Conservation (phyloP, 2,797 vertebrate species). For the Otus scops region DNA sequence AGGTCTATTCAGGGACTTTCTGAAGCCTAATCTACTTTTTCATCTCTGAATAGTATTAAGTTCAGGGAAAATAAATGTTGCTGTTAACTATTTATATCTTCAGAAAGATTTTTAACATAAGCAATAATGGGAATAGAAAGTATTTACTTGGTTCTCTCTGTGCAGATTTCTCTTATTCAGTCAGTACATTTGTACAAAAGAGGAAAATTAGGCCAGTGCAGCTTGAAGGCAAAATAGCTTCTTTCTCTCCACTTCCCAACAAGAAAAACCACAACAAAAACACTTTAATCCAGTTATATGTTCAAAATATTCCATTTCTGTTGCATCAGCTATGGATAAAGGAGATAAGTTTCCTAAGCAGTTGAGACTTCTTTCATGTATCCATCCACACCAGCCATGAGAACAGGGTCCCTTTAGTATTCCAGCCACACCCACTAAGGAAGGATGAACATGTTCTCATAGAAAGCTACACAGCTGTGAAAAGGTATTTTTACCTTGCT, state of each 20-base stretch:
- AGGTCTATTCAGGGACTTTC: constrained; percentile 3
- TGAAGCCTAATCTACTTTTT: neutral
- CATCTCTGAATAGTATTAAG: neutral
- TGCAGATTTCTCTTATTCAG: neutral
- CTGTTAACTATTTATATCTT: constrained; percentile 8
- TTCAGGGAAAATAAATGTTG: neutral
- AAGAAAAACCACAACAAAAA: neutral
- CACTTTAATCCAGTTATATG: neutral
- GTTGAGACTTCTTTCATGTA: neutral
- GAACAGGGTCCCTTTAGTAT: neutral
- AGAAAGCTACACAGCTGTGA: neutral
- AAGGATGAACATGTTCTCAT: neutral
- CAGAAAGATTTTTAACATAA: neutral
- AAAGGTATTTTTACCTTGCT: constrained; percentile 82
- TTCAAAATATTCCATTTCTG: neutral
- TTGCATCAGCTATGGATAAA: neutral
- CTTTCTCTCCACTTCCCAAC: neutral
- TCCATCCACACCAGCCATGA: neutral
- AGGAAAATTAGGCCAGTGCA: neutral
- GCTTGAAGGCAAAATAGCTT: neutral
- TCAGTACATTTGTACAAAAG: neutral
- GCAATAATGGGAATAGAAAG: neutral
- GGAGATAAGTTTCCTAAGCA: neutral
- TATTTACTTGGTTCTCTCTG: neutral
- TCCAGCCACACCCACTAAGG: neutral